Evolutionary conservation across 2,797 vertebrate genomes (phyloP), one percentile per base, ranked within the genome.

Genomic region (Anabas testudineus): DNA sequence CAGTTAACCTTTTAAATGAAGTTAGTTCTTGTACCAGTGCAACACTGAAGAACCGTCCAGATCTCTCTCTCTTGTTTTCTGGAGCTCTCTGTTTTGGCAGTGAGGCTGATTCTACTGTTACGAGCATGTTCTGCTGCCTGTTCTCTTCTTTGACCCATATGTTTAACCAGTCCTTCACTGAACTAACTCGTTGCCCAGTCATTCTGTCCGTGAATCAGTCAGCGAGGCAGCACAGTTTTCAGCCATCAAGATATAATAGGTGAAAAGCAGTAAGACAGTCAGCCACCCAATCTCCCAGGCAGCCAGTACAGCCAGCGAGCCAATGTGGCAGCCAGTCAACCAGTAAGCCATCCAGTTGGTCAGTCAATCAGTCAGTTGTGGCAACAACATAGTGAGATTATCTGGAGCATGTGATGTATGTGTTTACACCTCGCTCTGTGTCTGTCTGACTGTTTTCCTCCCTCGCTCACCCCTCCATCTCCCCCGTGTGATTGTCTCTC

Each of bases 351-450:
- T 71, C 55, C 76, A 79, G 78, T 64, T 36, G 55, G 37, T 63
- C 73, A 18, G 42, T 64, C 75, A 55, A 52, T 62, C 56, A 26
- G 61, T 46, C 58, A 34, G 56, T 71, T 64, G 71, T 78, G 74
- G 54, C 75, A 73, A 63, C 78, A 78, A n/a, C 71, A 74, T 2
- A 22, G 72, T 55, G 76, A 66, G 76, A 82, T 79, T 72, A 81
- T 86, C 65, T 84, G 65, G 67, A 84, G 78, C 87, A 72, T 88
- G 85, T 87, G 84, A 85, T 84, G 82, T 55, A 72, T 75, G 82
- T 83, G 70, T 85, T 83, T 69, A 81, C 81, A 65, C 61, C 79
- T 49, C 60, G 0, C 61, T 24, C 26, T 34, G 43, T 18, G 5
- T 51, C 60, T 62, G 19, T 30, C 47, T 18, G 30, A 0, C 53